Conservation (phyloP, 2,888 invertebrate species). For the Coenonympha arcania region DNA sequence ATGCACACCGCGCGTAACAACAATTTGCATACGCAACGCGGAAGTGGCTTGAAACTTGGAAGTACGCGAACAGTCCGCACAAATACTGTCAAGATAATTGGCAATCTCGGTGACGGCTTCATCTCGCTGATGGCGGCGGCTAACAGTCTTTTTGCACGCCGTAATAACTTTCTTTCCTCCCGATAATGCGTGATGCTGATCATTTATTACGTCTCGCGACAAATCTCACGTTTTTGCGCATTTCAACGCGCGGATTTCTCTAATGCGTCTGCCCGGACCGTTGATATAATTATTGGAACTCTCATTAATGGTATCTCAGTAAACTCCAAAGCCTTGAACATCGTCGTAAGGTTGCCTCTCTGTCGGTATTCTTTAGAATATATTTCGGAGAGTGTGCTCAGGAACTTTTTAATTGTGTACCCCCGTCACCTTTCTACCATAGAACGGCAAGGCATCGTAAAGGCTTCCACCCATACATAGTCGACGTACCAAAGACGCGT, state of each 20-base stretch:
- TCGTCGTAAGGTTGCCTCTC: no score
- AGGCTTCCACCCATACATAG: no score
- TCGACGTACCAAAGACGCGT: no score
- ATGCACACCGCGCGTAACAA: no score
- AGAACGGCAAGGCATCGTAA: no score
- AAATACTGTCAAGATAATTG: slow-evolving; percentile 32
- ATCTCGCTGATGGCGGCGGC: slow-evolving; percentile 42
- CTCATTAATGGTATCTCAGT: no score
- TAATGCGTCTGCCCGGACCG: slow-evolving; percentile 19
- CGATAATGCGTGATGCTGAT: slow-evolving; percentile 28
- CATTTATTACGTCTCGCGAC: slow-evolving; percentile 37
- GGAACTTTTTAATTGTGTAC: no score
- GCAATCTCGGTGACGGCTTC: slow-evolving; percentile 43
- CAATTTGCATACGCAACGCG: slow-evolving; percentile 14
- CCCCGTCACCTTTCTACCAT: no score
- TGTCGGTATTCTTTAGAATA: no score
- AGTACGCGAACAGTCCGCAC: slow-evolving; percentile 26
- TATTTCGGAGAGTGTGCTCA: no score
- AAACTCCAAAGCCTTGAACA: no score
- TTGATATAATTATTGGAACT: background rate
- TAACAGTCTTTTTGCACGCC: slow-evolving; percentile 43
- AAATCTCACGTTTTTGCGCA: slow-evolving; percentile 44
- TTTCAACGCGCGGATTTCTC: slow-evolving; percentile 26
- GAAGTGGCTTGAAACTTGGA: slow-evolving; percentile 14
- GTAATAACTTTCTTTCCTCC: slow-evolving; percentile 42